phyloP scores from a whole-genome alignment of 2,797 vertebrate genomes.

The Tiaroga cobitis region DNA sequence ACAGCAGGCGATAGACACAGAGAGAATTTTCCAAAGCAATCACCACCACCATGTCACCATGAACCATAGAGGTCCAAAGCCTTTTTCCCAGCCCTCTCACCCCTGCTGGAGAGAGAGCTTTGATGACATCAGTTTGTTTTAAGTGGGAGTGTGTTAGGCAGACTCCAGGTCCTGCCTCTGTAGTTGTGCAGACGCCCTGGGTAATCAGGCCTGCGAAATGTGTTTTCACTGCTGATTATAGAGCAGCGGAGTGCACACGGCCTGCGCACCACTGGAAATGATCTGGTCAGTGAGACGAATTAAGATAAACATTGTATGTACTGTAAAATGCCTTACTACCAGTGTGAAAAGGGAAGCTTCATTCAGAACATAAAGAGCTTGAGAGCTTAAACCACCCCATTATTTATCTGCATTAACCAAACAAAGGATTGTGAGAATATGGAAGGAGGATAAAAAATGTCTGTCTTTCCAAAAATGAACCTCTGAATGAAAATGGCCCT shows the following conservation, averaged over 20 bases:
- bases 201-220: conserved; percentile 74
- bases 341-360: conserved; percentile 15
- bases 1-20: conserved; percentile 5
- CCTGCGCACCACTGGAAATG: conserved; percentile 12
- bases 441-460: conserved; percentile 19
- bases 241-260: conserved; percentile 60
- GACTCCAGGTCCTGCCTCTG: conserved; percentile 41
- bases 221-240: conserved; percentile 77
- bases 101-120: conserved; percentile 44
- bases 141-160: conserved; percentile 46
- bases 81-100: conserved; percentile 29
- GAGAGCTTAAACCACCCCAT: conserved; percentile 36
- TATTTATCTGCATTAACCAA: conserved; percentile 38
- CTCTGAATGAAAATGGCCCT: conserved; percentile 45
- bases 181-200: conserved; percentile 52
- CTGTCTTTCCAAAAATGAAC: conserved; percentile 53
- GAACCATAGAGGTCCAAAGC: conserved; percentile 41
- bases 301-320: conserved; percentile 41
- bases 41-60: conserved; percentile 17
- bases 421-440: conserved; percentile 45
- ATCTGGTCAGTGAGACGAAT: conserved; percentile 39
- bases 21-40: conserved; percentile 34
- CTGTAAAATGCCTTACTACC: conserved; percentile 26
- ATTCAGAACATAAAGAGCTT: conserved; percentile 10
- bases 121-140: conserved; percentile 57